Percentiles rank a stretch among this genome's conserved stretches.
phyloP scores from a whole-genome alignment of 2,888 invertebrate species.

The Sylvicola cinctus region DNA sequence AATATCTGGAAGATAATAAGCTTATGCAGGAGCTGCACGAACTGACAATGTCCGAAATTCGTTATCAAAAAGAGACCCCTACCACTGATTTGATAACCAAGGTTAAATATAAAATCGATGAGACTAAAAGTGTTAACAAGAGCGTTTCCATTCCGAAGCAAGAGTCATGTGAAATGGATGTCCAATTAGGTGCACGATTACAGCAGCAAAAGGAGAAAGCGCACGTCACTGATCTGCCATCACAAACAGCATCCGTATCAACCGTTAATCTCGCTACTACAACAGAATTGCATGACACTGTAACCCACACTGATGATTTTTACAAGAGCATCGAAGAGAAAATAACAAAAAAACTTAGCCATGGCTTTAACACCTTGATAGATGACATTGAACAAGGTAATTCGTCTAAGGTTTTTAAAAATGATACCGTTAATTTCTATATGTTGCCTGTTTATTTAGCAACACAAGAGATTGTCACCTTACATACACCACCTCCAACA shows the following conservation, averaged over 20 bases:
- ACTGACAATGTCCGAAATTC: no score
- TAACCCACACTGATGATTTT: slow-evolving; percentile 20
- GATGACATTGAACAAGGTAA: slow-evolving; percentile 13
- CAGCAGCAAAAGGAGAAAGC: slow-evolving; percentile 3
- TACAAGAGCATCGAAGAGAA: slow-evolving; percentile 22
- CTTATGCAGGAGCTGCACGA: no score
- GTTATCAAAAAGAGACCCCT: no score
- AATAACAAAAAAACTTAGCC: slow-evolving; percentile 22
- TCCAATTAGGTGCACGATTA: slow-evolving; percentile 1
- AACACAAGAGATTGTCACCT: slow-evolving; percentile 19
- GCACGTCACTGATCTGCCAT: not conserved
- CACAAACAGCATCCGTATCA: no score
- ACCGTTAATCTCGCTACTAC: no score
- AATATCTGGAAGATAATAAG: no score
- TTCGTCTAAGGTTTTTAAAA: slow-evolving; percentile 3
- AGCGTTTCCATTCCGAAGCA: not conserved
- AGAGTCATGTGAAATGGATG: not conserved
- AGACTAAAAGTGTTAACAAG: no score
- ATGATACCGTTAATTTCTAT: not conserved
- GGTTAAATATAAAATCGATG: not conserved
- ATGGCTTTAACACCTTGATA: slow-evolving; percentile 18
- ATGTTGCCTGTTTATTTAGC: slow-evolving; percentile 5
- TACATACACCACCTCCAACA: slow-evolving; percentile 25
- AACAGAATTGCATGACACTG: no score
- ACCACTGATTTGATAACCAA: slow-evolving; percentile 1